A percentile compares a stretch with the other conserved stretches of the same genome.
Conservation (phyloP, 2,888 invertebrate species). For the Nomada ruficornis region DNA sequence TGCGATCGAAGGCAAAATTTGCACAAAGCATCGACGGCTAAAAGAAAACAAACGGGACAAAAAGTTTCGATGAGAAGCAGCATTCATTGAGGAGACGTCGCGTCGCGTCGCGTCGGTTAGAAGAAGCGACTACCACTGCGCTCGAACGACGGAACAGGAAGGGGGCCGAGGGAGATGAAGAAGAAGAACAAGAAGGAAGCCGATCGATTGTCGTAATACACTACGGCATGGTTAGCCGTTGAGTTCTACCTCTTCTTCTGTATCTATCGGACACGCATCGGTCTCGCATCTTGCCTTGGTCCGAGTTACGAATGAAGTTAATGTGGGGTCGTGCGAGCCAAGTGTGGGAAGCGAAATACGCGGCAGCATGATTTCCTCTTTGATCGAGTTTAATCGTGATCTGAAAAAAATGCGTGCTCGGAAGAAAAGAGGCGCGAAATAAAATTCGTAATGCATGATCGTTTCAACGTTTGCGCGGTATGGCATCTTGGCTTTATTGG, state of each 20-base stretch:
- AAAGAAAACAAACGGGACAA: constrained; percentile 48
- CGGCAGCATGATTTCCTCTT: constrained; percentile 27
- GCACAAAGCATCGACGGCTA: constrained; percentile 48
- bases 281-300: constrained; percentile 78
- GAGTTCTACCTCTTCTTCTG: constrained; percentile 60
- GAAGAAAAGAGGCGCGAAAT: constrained; percentile 34
- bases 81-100: constrained; percentile 55
- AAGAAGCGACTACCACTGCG: constrained; percentile 44
- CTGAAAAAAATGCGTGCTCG: not conserved
- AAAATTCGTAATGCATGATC: constrained; percentile 17
- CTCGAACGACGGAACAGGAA: constrained; percentile 21
- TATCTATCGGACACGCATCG: constrained; percentile 78
- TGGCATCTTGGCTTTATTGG: no score
- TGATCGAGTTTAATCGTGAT: constrained; percentile 24
- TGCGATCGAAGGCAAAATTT: constrained; percentile 58
- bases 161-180: constrained; percentile 23
- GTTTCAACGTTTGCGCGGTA: not conserved
- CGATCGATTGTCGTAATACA: constrained; percentile 75
- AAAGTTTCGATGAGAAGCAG: constrained; percentile 59
- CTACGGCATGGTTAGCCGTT: constrained; percentile 62
- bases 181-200: constrained; percentile 53
- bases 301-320: constrained; percentile 76
- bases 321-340: constrained; percentile 80
- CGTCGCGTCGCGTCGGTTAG: constrained; percentile 25
- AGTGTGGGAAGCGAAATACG: constrained; percentile 77